Evolutionary conservation across 2,113 vertebrate genomes (phyloP).

Genomic region (Hystrix cristata): DNA sequence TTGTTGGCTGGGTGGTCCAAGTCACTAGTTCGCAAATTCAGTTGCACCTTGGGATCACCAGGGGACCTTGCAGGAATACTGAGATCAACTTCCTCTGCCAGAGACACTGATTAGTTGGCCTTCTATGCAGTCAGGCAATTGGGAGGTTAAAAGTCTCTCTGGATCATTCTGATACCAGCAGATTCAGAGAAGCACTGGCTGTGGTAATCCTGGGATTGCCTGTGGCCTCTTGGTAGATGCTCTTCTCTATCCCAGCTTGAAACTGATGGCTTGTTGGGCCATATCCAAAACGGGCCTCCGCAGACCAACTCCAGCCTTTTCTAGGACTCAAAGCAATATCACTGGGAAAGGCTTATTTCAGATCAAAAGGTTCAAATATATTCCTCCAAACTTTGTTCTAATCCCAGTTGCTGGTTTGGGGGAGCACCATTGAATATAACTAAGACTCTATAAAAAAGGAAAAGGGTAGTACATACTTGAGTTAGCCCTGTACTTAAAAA

Average conservation of each 20-base stretch:
- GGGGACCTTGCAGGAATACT: not conserved
- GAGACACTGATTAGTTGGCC: not conserved
- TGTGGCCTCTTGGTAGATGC: not conserved
- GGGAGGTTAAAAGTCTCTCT: not conserved
- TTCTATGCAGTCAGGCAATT: not conserved
- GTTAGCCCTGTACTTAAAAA: constrained; percentile 1
- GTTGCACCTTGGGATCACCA: not conserved
- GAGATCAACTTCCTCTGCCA: not conserved
- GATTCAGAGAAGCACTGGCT: not conserved
- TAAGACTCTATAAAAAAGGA: not conserved
- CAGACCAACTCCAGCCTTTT: not conserved
- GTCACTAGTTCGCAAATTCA: constrained; percentile 14
- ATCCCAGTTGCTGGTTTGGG: not conserved
- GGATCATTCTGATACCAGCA: not conserved
- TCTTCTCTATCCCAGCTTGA: not conserved
- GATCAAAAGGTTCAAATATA: not conserved
- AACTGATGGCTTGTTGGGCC: not conserved
- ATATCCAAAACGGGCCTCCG: not conserved
- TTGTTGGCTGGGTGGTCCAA: not conserved
- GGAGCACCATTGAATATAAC: constrained; percentile 11
- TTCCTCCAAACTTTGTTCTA: not conserved
- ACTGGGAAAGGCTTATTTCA: not conserved
- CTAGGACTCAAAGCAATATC: not conserved
- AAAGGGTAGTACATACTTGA: not conserved
- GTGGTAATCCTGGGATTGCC: not conserved